Base-by-base conservation (phyloP, 2,113 vertebrate genomes). In the Cottus gobio region DNA sequence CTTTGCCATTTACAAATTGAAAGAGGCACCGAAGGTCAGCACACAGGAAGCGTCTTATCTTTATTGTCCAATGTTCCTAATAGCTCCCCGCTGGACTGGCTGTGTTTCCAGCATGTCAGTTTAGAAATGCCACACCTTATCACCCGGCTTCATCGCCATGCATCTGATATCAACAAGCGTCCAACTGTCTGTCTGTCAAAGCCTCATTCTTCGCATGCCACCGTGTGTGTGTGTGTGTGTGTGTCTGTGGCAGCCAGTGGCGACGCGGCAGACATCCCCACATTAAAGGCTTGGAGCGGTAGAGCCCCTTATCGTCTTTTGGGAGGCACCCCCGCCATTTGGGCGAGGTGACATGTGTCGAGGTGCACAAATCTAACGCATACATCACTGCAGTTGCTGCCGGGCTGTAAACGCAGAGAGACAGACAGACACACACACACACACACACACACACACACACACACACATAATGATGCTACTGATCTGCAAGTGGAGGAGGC, bases 201-300 rank as follows among this genome's bases (percentile, higher is more conserved):
- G 65, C 77, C 60, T 85, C 89, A 89, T 93, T 90, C 87, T 79
- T 79, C 34, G 82, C 83, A 92, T 93, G 81, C 88, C 84, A 42
- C 39, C 1, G 72, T 62, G 61, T 74, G 42, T 65, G 57, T 82
- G 58, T 72, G 39, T 1, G 39, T 70, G 72, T 62, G 61, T 74
- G 42, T 65, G 57, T 82, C 54, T 84, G 70, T 66, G 30, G 42
- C 70, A 83, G 80, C 77, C 80, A 48, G 42, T 18, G 61, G 73
- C 52, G 31, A 76, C 22, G 18, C 28, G 26, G 57, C n/a, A 83
- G 71, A 85, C 58, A 75, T 77, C 66, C 50, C 39, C 5, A 61
- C 66, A 77, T 75, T 60, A 78, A 61, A 2, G 9, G 61, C 82
- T 80, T 12, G 48, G 71, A 74, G 62, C 68, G n/a, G 71, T 34